Evolutionary conservation across 2,888 invertebrate genomes (phyloP).

Genomic region (Lampropteryx suffumata): DNA sequence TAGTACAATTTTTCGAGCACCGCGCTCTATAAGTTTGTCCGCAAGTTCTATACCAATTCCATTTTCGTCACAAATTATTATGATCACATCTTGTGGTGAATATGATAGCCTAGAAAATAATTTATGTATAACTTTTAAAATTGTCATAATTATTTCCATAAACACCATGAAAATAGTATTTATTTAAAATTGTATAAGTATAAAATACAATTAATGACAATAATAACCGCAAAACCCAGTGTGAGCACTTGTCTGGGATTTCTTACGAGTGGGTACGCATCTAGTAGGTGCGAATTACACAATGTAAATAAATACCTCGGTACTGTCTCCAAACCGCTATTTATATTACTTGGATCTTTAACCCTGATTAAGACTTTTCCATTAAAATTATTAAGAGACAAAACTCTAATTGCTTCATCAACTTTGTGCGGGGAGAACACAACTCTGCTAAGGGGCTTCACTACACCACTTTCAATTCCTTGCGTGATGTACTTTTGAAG

Average conservation of each 20-base stretch:
- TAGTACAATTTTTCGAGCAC: slow-evolving; percentile 43
- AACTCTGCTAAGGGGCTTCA: slow-evolving; percentile 86
- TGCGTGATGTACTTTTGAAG: slow-evolving; percentile 77
- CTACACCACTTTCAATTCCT: slow-evolving; percentile 85
- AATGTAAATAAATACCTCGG: slow-evolving; percentile 36
- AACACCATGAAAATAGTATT: no score
- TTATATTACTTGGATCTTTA: slow-evolving; percentile 32
- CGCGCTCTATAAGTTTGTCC: slow-evolving; percentile 40
- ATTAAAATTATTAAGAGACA: slow-evolving; percentile 85
- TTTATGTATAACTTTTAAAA: no score
- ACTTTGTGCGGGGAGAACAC: slow-evolving; percentile 84
- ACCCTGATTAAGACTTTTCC: slow-evolving; percentile 43
- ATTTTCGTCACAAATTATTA: slow-evolving; percentile 43
- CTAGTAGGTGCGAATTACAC: no score
- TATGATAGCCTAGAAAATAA: slow-evolving; percentile 39
- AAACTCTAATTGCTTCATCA: slow-evolving; percentile 84
- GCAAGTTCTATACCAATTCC: slow-evolving; percentile 42
- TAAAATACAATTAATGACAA: no score
- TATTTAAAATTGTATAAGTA: no score
- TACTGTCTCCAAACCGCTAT: slow-evolving; percentile 32
- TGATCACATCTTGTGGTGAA: slow-evolving; percentile 35
- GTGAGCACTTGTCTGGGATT: no score
- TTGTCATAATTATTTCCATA: no score
- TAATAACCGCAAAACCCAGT: no score
- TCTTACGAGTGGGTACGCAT: no score